These are phyloP conservation scores for Eueremaeus valkanovi DNA, from an alignment of 2,888 invertebrate genomes.

Conservation along the genomic window DNA sequence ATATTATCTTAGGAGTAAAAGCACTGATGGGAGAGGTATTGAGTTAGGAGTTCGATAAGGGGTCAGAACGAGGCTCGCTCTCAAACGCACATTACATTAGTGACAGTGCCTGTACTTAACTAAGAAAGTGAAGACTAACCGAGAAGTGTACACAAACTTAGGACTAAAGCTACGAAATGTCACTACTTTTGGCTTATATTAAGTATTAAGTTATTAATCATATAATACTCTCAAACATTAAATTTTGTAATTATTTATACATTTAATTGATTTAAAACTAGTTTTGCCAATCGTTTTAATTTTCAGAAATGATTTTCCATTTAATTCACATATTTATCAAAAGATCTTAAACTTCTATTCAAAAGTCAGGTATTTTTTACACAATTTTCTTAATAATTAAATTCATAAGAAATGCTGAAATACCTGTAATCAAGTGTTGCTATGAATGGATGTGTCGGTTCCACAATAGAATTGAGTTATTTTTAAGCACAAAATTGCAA, in stretches of 20 bases:
- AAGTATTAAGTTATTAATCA: not conserved
- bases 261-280: too few relatives aligned
- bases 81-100: not conserved
- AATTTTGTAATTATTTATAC: too few relatives aligned
- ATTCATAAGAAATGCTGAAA: not conserved
- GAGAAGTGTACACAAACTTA: too few relatives aligned
- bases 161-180: too few relatives aligned
- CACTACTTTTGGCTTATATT: not conserved
- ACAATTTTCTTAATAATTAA: not conserved
- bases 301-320: too few relatives aligned
- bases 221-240: not conserved
- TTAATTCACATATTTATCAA: not conserved
- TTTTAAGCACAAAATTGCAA: not conserved
- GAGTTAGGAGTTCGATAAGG: conserved; percentile 14
- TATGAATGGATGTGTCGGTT: not conserved
- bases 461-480: not conserved
- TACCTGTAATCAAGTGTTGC: not conserved
- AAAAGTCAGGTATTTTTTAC: not conserved
- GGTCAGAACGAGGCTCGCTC: not conserved
- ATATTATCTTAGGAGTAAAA: conserved; percentile 21
- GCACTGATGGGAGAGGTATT: not conserved
- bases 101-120: too few relatives aligned
- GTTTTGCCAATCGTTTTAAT: too few relatives aligned
- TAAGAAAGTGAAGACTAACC: not conserved
- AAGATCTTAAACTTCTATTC: not conserved